Conservation (phyloP, 2,113 vertebrate genomes). For the Okapia johnstoni region DNA sequence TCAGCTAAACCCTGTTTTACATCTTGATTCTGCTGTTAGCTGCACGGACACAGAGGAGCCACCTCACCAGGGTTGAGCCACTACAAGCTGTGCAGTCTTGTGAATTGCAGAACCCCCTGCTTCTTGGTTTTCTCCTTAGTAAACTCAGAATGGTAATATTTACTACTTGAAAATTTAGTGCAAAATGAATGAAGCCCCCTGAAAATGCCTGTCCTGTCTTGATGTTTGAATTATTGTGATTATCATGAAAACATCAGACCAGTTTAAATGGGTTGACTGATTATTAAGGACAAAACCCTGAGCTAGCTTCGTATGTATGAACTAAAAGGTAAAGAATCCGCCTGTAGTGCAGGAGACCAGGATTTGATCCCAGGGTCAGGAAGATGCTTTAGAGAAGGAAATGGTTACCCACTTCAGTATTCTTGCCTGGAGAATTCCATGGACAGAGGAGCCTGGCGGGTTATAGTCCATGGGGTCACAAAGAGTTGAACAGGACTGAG, state of each 20-base stretch:
- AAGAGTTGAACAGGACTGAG: neutral
- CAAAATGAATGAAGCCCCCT: neutral
- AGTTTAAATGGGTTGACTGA: too few relatives aligned
- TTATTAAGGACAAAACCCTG: fast-evolving
- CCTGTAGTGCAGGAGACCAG: neutral
- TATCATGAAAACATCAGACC: neutral
- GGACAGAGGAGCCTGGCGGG: neutral
- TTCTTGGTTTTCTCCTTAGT: neutral
- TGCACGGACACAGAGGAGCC: fast-evolving
- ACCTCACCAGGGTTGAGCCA: fast-evolving
- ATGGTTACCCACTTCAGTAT: neutral
- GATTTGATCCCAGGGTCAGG: neutral
- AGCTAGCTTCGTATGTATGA: fast-evolving
- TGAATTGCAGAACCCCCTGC: fast-evolving
- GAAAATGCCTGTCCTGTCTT: neutral
- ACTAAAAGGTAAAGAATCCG: neutral
- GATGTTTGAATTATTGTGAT: neutral
- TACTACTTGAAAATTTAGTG: neutral
- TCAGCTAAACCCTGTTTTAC: neutral
- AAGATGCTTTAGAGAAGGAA: neutral
- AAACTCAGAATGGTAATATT: neutral
- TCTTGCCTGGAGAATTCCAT: neutral
- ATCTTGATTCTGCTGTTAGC: neutral
- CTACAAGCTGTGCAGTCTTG: fast-evolving
- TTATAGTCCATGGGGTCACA: neutral